Base-by-base conservation (phyloP, 1,140 invertebrate species). In the Helicoverpa armigera region DNA sequence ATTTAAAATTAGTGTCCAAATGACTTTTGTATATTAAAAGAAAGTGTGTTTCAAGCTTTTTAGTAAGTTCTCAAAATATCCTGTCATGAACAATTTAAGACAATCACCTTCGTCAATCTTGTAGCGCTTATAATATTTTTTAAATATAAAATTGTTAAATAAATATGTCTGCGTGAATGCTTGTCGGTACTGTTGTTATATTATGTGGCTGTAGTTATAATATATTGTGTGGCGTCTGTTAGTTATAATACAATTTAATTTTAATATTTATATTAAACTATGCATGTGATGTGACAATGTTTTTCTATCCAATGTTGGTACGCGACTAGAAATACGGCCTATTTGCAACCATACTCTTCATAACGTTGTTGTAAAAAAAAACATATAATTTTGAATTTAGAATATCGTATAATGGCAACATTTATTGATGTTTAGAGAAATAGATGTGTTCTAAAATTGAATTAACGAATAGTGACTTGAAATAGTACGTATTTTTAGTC, bases 71-170 rank as follows among this genome's bases (percentile, higher is more conserved):
- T 54, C 3, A 58, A 67, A 50, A 2, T 58, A 74, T 60, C 51
- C 29, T 74, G 35, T 29, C 3, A 51, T 61, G 73, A 73, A 58
- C 43, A 50, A 61, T 50, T n/a, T 11, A 29, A 23, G 73, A 77
- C 75, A 77, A 77, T 77, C 75, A 77, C 75, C 60, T 77, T 77
- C 75, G 75, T 76, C 48, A 63, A 43, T 77, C 75, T 77, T 77
- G 75, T 77, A 65, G 75, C 61, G 75, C 61, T 77, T 53, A 63
- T 76, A 58, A 61, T 61, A 29, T 61, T 50, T 63, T 50, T n/a
- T 10, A 61, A 51, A 76, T 61, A 63, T 51, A 76, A 63, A 76
- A 76, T 51, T 76, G 73, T 76, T 76, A 76, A 14, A 35, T 29
- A 61, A 53, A 31, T 31, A 72, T 54, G 69, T 54, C 43, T 12